phyloP scores from a whole-genome alignment of 2,113 vertebrate genomes.

The Pogona vitticeps region DNA sequence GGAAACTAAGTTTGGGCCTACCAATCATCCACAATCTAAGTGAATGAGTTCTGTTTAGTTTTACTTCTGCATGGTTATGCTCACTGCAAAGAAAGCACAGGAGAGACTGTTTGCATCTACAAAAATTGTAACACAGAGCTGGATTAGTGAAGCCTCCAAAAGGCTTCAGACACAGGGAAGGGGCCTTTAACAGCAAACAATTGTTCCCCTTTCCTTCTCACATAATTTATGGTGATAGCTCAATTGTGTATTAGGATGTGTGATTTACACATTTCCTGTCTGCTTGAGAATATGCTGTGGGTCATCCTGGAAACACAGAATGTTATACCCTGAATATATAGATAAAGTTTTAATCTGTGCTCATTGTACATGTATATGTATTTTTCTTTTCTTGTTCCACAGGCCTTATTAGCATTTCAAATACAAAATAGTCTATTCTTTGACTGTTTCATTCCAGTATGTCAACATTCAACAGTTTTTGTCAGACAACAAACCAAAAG shows the following conservation, averaged over 20 bases:
- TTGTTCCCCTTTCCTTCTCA: neutral
- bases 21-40: slow-evolving; percentile 1
- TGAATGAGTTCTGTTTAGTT: slow-evolving; percentile 8
- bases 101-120: neutral
- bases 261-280: neutral
- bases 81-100: neutral
- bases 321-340: neutral
- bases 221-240: neutral
- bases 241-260: too few relatives aligned
- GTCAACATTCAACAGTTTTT: neutral
- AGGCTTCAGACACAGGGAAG: too few relatives aligned
- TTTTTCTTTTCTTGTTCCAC: neutral
- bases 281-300: neutral
- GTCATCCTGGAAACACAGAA: neutral
- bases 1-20: slow-evolving; percentile 32
- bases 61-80: neutral
- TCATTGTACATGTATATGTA: too few relatives aligned
- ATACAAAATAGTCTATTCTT: neutral
- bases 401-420: neutral
- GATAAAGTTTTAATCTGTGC: neutral
- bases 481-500: neutral
- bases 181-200: too few relatives aligned
- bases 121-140: neutral
- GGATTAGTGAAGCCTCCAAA: too few relatives aligned
- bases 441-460: neutral